Conservation (phyloP, 2,888 invertebrate genomes). For the Aphidoletes aphidimyza region DNA sequence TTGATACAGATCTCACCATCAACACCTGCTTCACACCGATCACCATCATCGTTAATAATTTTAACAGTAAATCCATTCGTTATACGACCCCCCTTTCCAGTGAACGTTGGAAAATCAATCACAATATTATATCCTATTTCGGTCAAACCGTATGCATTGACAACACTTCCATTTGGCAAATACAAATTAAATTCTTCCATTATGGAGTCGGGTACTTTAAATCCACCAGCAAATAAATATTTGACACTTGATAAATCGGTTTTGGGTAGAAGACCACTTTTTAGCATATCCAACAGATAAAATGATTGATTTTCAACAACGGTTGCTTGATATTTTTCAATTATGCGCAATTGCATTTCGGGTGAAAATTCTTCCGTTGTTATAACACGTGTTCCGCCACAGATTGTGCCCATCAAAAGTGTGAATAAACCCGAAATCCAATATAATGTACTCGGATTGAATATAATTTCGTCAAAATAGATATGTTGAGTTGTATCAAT, state of each 20-base stretch:
- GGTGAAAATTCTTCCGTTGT: background rate
- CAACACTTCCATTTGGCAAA: background rate
- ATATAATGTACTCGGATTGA: background rate
- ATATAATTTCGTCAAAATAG: too few species aligned
- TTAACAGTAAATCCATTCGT: background rate
- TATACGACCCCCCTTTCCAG: background rate
- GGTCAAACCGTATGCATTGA: background rate
- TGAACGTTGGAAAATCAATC: background rate
- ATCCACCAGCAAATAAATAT: background rate
- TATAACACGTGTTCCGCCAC: background rate
- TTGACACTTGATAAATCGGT: conserved; percentile 11
- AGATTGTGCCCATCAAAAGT: background rate
- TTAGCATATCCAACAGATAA: background rate
- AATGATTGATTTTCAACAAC: too few species aligned
- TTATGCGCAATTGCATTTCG: background rate
- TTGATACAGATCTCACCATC: conserved; percentile 14
- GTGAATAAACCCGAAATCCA: background rate
- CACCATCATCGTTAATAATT: background rate
- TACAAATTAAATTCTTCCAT: background rate
- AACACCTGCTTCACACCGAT: background rate
- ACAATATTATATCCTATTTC: conserved; percentile 56
- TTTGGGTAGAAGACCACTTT: background rate
- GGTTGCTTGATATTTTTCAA: conserved; percentile 1
- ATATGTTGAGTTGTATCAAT: too few species aligned
- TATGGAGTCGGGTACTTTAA: background rate